phyloP scores from a whole-genome alignment of 2,113 vertebrate species.

The Pan paniscus region DNA sequence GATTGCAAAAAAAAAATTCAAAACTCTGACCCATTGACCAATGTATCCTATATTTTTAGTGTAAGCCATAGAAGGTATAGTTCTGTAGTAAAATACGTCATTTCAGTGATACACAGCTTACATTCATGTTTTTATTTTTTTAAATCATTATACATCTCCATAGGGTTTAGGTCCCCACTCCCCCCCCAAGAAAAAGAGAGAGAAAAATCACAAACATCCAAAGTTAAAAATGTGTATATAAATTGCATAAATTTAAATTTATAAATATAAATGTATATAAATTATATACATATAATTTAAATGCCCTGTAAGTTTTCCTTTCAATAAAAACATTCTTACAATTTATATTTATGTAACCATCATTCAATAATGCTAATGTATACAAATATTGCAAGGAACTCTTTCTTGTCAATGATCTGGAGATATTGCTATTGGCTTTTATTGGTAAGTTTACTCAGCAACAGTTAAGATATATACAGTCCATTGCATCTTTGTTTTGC shows the following conservation, averaged over 20 bases:
- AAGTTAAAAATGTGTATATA: not conserved
- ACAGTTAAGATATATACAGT: slow-evolving; percentile 60
- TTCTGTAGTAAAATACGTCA: not conserved
- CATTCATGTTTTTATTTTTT: not conserved
- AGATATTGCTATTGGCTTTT: slow-evolving; percentile 64
- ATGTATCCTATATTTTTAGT: not conserved
- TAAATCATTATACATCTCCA: not conserved
- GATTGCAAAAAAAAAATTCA: not conserved
- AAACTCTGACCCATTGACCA: not conserved
- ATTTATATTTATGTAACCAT: not conserved
- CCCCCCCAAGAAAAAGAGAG: not conserved
- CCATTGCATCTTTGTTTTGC: not conserved
- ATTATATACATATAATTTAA: not conserved
- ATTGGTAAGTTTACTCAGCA: slow-evolving; percentile 69
- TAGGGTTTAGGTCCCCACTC: not conserved
- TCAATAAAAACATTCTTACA: not conserved
- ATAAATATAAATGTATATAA: not conserved
- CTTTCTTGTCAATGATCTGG: not conserved
- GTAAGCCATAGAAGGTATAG: not conserved
- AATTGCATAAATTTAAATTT: too few species aligned
- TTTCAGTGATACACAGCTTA: not conserved
- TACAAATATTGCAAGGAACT: not conserved
- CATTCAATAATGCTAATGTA: not conserved
- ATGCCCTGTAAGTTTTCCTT: not conserved
- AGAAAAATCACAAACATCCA: not conserved